A percentile compares a stretch with the other conserved stretches of the same genome.
phyloP scores from a whole-genome alignment of 1,140 invertebrate species.

The Adoxophyes honmai region DNA sequence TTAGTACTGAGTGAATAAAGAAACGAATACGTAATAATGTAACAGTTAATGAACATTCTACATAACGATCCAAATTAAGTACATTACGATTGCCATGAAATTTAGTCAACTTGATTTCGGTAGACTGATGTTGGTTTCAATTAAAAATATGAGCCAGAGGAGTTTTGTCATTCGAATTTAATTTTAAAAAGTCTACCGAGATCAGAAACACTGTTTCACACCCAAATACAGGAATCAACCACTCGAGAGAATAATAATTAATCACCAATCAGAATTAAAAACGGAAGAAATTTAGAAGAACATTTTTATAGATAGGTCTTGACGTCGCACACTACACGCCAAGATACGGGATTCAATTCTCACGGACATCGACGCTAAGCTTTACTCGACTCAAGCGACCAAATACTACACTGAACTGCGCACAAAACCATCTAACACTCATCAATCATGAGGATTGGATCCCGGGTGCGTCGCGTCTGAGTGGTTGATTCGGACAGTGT shows the following conservation, averaged over 20 bases:
- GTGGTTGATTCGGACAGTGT: neutral
- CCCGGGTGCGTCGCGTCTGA: neutral
- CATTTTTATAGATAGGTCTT: too few species aligned
- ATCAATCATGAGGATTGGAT: neutral
- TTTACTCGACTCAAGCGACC: neutral
- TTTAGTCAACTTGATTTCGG: neutral
- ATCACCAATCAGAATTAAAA: neutral
- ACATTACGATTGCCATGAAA: neutral
- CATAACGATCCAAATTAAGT: neutral
- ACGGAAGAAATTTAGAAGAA: too few species aligned
- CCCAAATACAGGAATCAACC: neutral
- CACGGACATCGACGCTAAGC: slow-evolving; percentile 7
- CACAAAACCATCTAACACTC: neutral
- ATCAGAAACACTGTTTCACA: neutral
- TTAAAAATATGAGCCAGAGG: too few species aligned
- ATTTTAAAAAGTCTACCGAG: slow-evolving; percentile 1
- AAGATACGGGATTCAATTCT: neutral
- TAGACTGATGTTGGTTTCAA: neutral
- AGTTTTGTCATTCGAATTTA: neutral
- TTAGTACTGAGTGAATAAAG: neutral
- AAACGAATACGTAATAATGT: neutral
- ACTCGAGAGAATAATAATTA: neutral
- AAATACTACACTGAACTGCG: neutral
- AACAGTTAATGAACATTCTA: slow-evolving; percentile 5
- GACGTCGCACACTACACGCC: too few species aligned